Evolutionary conservation across 2,797 vertebrate species (phyloP), one percentile per base, ranked within the genome.

Genomic region (Oreonectes daqikongensis): DNA sequence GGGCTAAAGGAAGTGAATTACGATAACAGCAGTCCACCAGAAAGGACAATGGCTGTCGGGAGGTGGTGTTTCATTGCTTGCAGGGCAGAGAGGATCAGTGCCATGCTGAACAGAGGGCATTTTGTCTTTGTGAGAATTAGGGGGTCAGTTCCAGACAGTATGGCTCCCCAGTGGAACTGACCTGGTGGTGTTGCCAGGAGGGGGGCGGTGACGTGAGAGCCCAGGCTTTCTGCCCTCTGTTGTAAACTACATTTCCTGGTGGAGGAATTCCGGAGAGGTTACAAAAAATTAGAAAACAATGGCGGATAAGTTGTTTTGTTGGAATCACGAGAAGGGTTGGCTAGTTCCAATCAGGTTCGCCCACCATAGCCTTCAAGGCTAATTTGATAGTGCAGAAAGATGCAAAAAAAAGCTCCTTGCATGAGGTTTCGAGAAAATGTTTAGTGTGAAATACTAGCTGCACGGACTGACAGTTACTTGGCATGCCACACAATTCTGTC

Each of bases 231-330:
- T 87, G 89, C 86, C 86, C 85, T 87, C 83, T 85, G 87, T 88
- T 92, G 87, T 89, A 86, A 92, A 87, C 83, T 85, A 89, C 91
- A 91, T 92, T 93, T 94, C 92, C 93, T 93, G 90, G 83, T 86
- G 84, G 84, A 92, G 89, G 90, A 92, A 92, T 91, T 94, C 93
- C 89, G 88, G 86, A 44, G 90, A 90, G 90, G 86, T 87, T 92
- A 84, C 35, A 87, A 89, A 91, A 90, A 89, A 85, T 87, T 84
- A 82, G 81, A 84, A 90, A 91, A 92, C 90, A 91, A 91, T 91
- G 87, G 83, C 60, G 30, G 81, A 82, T 80, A 81, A 72, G 81
- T 85, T 87, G 84, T 83, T 48, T 69, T 83, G 82, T 83, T 86
- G 83, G 85, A 88, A 88, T 72, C 72, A 74, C 78, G 82, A 42